A percentile compares a stretch with the other conserved stretches of the same genome.
Evolutionary conservation across 2,113 vertebrate genomes (phyloP).

Genomic region (Cynoglossus semilaevis): DNA sequence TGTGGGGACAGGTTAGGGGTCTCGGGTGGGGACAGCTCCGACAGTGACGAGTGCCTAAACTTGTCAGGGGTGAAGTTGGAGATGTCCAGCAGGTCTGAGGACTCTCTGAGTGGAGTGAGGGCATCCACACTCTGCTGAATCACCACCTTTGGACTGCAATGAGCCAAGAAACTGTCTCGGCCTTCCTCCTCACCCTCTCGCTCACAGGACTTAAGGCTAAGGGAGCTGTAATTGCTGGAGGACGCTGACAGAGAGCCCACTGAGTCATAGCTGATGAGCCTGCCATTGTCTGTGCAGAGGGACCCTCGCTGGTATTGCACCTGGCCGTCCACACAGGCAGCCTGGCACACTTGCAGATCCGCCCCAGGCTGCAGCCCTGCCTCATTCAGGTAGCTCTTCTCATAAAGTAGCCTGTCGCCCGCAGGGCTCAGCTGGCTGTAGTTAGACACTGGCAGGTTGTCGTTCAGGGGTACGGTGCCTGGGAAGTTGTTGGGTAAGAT

Average conservation of each 20-base stretch:
- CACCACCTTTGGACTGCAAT: conserved; percentile 97
- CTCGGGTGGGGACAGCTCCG: conserved; percentile 94
- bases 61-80: conserved; percentile 99
- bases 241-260: conserved; percentile 91
- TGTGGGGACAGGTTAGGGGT: conserved; percentile 96
- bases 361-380: conserved; percentile 84
- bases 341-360: conserved; percentile 92
- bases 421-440: conserved; percentile 85
- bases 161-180: conserved; percentile 93
- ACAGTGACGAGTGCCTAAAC: conserved; percentile 95
- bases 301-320: conserved; percentile 93
- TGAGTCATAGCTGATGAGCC: conserved; percentile 96
- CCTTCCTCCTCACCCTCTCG: conserved; percentile 94
- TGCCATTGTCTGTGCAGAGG: conserved; percentile 88
- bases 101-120: conserved; percentile 93
- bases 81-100: conserved; percentile 96
- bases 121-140: conserved; percentile 97
- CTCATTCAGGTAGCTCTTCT: conserved; percentile 90
- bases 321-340: conserved; percentile 86
- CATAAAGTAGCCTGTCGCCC: conserved; percentile 87
- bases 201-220: conserved; percentile 94
- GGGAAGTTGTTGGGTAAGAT: conserved; percentile 82
- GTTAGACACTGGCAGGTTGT: conserved; percentile 81
- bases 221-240: conserved; percentile 95
- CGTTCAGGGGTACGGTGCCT: conserved; percentile 70